A percentile compares a stretch with the other conserved stretches of the same genome.
These are phyloP conservation scores for Bombus balteatus DNA, from an alignment of 1,140 invertebrate species.

Conservation along the genomic window DNA sequence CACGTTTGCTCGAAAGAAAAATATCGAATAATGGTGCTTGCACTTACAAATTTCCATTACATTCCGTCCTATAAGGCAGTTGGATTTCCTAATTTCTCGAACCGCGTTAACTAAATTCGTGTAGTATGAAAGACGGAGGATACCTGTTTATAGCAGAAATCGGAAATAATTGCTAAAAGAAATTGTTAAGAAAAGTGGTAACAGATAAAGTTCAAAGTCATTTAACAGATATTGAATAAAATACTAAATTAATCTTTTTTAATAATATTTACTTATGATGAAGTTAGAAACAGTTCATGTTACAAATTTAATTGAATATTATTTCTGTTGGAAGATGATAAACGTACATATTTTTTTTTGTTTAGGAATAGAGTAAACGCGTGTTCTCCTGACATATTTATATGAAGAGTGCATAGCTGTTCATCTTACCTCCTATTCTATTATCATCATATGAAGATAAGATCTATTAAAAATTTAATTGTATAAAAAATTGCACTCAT, in stretches of 20 bases:
- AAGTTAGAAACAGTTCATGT: neutral
- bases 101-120: too few relatives aligned
- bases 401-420: conserved; percentile 68
- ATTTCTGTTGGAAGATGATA: conserved; percentile 40
- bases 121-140: too few relatives aligned
- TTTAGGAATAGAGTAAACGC: conserved; percentile 72
- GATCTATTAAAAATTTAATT: conserved; percentile 45
- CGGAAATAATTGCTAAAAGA: neutral
- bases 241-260: neutral
- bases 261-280: neutral
- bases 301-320: conserved; percentile 23
- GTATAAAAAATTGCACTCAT: conserved; percentile 41
- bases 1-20: too few relatives aligned
- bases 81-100: too few relatives aligned
- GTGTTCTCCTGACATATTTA: conserved; percentile 70
- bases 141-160: neutral
- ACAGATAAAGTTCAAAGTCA: neutral
- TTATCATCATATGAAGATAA: conserved; percentile 65
- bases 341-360: conserved; percentile 65
- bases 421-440: conserved; percentile 66
- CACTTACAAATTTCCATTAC: too few relatives aligned
- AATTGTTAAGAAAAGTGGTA: neutral
- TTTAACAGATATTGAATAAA: neutral
- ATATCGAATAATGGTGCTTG: too few relatives aligned
- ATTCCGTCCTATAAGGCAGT: too few relatives aligned